Evolutionary conservation across 92 coral and sea anemone genomes (phyloP), one percentile per base, ranked within the genome.

Genomic region (Pocillopora grandis): DNA sequence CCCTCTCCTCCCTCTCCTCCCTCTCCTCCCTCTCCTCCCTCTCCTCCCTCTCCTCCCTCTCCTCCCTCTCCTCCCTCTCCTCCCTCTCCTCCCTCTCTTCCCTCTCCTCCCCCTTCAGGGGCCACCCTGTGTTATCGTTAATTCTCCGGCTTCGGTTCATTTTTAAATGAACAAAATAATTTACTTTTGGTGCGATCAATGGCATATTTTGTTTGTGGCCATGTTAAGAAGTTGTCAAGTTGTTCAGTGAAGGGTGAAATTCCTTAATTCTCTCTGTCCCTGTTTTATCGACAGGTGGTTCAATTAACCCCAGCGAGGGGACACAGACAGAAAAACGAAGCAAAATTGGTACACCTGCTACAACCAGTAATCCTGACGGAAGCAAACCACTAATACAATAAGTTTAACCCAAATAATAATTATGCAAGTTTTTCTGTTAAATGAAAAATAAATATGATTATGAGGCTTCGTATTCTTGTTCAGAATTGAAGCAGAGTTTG

Each of bases 291-390:
- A 33, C 75, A 21, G 76, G 76, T 80, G 78, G 86, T 16, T 35
- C 8, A 20, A 21, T 81, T 82, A 48, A 74, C 62, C 21, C 62
- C 18, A 23, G 13, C 31, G 17, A 23, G 42, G 31, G 62, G 17
- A 23, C 76, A 15, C 75, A 13, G 42, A 70, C 14, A 70, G 33
- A 1, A 20, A 21, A 2, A 37, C 48, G 2, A 71, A 70, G 37
- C 18, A 35, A 72, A 62, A 15, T 20, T 62, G n/a, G 61, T 23
- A 16, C 35, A 80, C 79, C 86, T 72, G 86, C 15, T 82, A 0
- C 58, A 73, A 82, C 79, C 62, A 66, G 86, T 74, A 61, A 68
- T 52, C 27, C 52, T 18, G 64, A 62, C 52, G 48, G 23, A 74
- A 27, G 42, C 1, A 13, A 59, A 67, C 62, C 57, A 21, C 80